Evolutionary conservation across 2,888 invertebrate genomes (phyloP).

Genomic region (Amphipoea oculea): DNA sequence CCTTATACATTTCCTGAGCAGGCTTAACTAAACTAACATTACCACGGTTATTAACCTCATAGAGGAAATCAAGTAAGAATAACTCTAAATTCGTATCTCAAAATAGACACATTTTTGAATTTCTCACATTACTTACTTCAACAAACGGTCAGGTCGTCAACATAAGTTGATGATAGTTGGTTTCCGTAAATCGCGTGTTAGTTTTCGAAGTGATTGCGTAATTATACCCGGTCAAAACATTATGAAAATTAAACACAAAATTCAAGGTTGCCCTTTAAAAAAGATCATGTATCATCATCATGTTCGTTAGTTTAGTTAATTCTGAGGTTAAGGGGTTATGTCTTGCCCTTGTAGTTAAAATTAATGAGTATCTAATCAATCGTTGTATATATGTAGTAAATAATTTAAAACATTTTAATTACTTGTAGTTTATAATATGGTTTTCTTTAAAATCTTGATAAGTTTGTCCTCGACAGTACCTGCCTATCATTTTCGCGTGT

Average conservation of each 20-base stretch:
- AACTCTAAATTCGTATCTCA: constrained; percentile 17
- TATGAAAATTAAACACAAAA: constrained; percentile 36
- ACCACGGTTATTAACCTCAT: constrained; percentile 13
- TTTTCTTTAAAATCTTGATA: background rate
- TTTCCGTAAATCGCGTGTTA: constrained; percentile 51
- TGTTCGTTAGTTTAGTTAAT: constrained; percentile 42
- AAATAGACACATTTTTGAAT: constrained; percentile 21
- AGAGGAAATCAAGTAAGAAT: constrained; percentile 13
- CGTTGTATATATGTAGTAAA: background rate
- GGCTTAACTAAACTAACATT: background rate
- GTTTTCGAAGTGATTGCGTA: constrained; percentile 31
- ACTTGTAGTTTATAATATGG: background rate
- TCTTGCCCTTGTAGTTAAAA: constrained; percentile 29
- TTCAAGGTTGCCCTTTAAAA: constrained; percentile 42
- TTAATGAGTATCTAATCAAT: constrained; percentile 30
- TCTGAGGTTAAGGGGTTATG: constrained; percentile 26
- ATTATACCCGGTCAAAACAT: constrained; percentile 28
- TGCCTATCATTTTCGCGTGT: constrained; percentile 81
- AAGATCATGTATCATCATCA: constrained; percentile 11
- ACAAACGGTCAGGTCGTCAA: background rate
- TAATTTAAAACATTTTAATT: background rate
- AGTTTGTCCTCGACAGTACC: constrained; percentile 68
- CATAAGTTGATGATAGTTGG: constrained; percentile 33
- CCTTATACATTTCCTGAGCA: background rate
- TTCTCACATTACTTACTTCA: constrained; percentile 36